phyloP scores from a whole-genome alignment of 2,113 vertebrate species.

The Dipodomys ordii region DNA sequence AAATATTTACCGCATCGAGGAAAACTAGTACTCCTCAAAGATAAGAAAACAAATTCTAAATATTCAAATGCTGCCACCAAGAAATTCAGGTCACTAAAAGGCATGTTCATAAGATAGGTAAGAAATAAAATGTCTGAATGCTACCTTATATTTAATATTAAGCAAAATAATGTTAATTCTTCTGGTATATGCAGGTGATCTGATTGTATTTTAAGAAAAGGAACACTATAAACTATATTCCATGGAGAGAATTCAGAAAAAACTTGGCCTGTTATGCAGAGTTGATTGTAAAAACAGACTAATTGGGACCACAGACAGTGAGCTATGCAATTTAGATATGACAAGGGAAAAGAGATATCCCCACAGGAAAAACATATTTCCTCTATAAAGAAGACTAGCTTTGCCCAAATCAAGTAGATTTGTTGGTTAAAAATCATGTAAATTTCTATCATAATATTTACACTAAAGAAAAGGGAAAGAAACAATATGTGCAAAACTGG shows the following conservation, averaged over 20 bases:
- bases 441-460: background rate
- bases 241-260: background rate
- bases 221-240: background rate
- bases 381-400: background rate
- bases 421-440: background rate
- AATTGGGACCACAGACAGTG: background rate
- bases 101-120: background rate
- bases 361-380: background rate
- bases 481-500: background rate
- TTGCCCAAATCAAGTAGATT: background rate
- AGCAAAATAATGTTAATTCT: background rate
- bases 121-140: background rate
- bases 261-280: background rate
- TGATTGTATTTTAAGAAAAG: background rate
- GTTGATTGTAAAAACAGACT: background rate
- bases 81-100: background rate
- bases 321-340: background rate
- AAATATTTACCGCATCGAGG: background rate
- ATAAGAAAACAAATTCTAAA: background rate
- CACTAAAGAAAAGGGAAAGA: background rate
- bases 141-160: no score
- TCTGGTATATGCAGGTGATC: accelerated
- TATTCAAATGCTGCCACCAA: background rate
- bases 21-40: background rate
- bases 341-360: background rate